Evolutionary conservation across 1,140 invertebrate genomes (phyloP).

Genomic region (Cepaea nemoralis): DNA sequence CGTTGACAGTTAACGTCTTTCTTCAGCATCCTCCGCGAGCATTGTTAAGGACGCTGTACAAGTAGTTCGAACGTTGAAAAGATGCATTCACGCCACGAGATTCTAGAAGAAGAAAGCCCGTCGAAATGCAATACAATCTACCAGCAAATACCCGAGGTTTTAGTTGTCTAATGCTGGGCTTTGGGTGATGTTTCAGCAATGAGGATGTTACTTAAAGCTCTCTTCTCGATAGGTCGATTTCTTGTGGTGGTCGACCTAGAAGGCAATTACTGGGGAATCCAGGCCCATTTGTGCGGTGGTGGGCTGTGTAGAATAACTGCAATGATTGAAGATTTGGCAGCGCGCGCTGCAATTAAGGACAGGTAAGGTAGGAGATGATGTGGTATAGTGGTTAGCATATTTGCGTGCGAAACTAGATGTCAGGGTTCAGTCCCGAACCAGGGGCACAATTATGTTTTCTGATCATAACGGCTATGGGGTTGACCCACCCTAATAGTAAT

Average conservation of each 20-base stretch:
- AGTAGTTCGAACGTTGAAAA: slow-evolving; percentile 26
- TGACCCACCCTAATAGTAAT: too few species aligned
- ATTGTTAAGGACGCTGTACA: neutral
- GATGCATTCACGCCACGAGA: neutral
- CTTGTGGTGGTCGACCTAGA: neutral
- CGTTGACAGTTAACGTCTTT: slow-evolving; percentile 31
- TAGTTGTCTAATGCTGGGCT: neutral
- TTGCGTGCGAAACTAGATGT: too few species aligned
- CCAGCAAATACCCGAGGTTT: neutral
- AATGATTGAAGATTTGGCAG: too few species aligned
- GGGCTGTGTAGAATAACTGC: too few species aligned
- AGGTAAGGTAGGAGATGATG: too few species aligned
- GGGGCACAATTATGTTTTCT: too few species aligned
- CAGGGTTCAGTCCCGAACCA: too few species aligned
- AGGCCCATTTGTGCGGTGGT: too few species aligned
- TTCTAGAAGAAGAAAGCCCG: neutral
- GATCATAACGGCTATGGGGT: too few species aligned
- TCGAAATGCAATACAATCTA: slow-evolving; percentile 21
- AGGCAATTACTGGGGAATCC: neutral
- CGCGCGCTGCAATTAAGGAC: too few species aligned
- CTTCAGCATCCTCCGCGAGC: neutral
- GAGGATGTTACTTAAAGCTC: neutral
- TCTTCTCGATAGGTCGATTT: neutral
- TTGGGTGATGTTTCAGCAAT: neutral
- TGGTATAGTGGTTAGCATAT: too few species aligned